phyloP scores from a whole-genome alignment of 2,797 vertebrate species.

The Salarias fasciatus region DNA sequence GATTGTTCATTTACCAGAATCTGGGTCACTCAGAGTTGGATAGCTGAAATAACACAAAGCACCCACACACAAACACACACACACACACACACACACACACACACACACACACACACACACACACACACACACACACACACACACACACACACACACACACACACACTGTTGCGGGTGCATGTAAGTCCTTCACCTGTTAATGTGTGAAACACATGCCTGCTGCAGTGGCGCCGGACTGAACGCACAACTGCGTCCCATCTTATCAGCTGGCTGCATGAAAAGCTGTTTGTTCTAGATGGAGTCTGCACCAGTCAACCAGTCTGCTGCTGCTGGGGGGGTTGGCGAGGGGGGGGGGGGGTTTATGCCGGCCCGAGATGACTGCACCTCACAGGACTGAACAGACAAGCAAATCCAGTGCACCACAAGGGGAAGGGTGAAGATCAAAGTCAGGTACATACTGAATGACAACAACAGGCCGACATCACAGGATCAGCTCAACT shows the following conservation, averaged over 20 bases:
- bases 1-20: constrained; percentile 67
- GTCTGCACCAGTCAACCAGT: constrained; percentile 59
- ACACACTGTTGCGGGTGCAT: constrained; percentile 33
- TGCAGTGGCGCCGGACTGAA: constrained; percentile 59
- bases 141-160: constrained; percentile 12
- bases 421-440: constrained; percentile 52
- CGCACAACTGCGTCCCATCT: constrained; percentile 64
- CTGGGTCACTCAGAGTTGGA: constrained; percentile 43
- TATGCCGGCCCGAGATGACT: constrained; percentile 47
- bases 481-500: constrained; percentile 52
- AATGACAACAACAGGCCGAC: constrained; percentile 66
- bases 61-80: no score
- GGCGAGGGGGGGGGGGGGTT: constrained; percentile 63
- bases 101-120: constrained; percentile 14
- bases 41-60: constrained; percentile 33
- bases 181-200: constrained; percentile 75
- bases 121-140: constrained; percentile 13
- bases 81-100: no score
- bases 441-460: constrained; percentile 67
- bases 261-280: constrained; percentile 69
- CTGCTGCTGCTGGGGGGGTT: no score
- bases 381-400: constrained; percentile 51
- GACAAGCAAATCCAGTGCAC: constrained; percentile 52
- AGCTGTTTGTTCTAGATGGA: constrained; percentile 79
- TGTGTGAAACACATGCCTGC: constrained; percentile 67